Base-by-base conservation (phyloP, 2,113 vertebrate species). In the Aspidoscelis tigris region DNA sequence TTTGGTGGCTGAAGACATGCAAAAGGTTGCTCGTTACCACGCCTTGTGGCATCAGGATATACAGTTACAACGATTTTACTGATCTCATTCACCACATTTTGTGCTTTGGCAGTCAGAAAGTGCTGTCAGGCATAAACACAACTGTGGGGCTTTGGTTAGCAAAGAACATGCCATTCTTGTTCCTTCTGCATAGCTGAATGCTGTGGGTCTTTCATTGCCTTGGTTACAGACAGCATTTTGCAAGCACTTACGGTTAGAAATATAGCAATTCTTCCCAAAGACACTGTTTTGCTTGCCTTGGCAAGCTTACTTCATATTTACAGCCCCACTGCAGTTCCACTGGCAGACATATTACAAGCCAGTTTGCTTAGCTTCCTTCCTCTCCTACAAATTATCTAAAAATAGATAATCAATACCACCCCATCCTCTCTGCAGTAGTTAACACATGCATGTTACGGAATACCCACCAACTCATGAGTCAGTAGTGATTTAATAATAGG, bases 201-300 rank as follows among this genome's bases (percentile, higher is more conserved):
- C 73, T 91, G 89, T 10, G 78, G 87, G 91, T 88, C 93, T 94
- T 93, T 90, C 88, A 90, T 96, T 90, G 82, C 94, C 94, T 93
- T 92, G 95, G 95, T 91, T 93, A 96, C 95, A 43, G 82, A 90
- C 88, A 93, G 93, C 92, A 90, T 93, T 90, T 92, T 90, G 92
- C 91, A 94, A 84, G 92, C 83, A 90, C 90, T 94, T 93, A 90
- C 94, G 80, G 85, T 92, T 92, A 89, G 92, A 93, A 92, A 95
- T 93, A 93, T 68, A 94, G 90, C 89, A 90, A 95, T 96, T 94
- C 92, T 96, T 96, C 89, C 90, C 87, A 90, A 86, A 83, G 89
- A 93, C 89, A 92, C 90, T 86, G 78, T 93, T 95, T 89, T 92
- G 84, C 95, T 94, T 94, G 89, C 90, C 89, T 95, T 96, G 94